Percentiles rank a stretch among this genome's conserved stretches.
Conservation (phyloP, 1,140 invertebrate species). For the Zaprionus capensis region DNA sequence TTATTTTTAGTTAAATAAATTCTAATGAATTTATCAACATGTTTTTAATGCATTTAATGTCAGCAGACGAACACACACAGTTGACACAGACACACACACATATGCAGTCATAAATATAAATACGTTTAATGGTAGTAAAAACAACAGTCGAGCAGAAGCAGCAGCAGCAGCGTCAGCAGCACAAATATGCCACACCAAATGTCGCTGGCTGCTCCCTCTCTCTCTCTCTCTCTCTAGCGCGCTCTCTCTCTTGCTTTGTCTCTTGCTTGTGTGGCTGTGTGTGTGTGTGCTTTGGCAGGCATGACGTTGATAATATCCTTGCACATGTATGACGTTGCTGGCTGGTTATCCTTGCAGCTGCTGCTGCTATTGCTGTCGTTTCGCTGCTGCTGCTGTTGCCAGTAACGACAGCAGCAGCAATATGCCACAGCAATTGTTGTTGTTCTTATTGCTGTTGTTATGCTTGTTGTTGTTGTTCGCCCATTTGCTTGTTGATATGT, state of each 20-base stretch:
- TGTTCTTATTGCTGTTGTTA: slow-evolving; percentile 55
- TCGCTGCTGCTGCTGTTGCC: slow-evolving; percentile 35
- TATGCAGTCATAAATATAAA: slow-evolving; percentile 68
- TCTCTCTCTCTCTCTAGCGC: slow-evolving; percentile 14
- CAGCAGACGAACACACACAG: slow-evolving; percentile 34
- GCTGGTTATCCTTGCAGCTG: slow-evolving; percentile 73
- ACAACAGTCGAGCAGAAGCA: slow-evolving; percentile 49
- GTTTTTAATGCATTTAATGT: slow-evolving; percentile 65
- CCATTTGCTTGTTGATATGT: slow-evolving; percentile 72
- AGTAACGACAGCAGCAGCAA: slow-evolving; percentile 57
- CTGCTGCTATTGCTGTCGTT: slow-evolving; percentile 37
- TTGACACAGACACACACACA: slow-evolving; percentile 16
- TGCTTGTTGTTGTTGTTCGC: slow-evolving; percentile 39
- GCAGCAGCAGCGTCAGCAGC: slow-evolving; percentile 41
- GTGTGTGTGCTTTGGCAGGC: slow-evolving; percentile 64
- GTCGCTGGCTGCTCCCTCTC: slow-evolving; percentile 3
- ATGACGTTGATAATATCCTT: slow-evolving; percentile 83
- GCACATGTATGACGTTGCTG: slow-evolving; percentile 78
- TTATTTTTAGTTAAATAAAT: slow-evolving; percentile 72
- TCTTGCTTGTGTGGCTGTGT: slow-evolving; percentile 29
- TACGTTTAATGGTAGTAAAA: slow-evolving; percentile 70
- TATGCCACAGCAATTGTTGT: slow-evolving; percentile 65
- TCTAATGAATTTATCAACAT: slow-evolving; percentile 74
- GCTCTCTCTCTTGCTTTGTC: slow-evolving; percentile 17
- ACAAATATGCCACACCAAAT: slow-evolving; percentile 63